These are phyloP conservation scores for Pluvianellus socialis DNA, from an alignment of 2,113 vertebrate genomes.

Conservation along the genomic window DNA sequence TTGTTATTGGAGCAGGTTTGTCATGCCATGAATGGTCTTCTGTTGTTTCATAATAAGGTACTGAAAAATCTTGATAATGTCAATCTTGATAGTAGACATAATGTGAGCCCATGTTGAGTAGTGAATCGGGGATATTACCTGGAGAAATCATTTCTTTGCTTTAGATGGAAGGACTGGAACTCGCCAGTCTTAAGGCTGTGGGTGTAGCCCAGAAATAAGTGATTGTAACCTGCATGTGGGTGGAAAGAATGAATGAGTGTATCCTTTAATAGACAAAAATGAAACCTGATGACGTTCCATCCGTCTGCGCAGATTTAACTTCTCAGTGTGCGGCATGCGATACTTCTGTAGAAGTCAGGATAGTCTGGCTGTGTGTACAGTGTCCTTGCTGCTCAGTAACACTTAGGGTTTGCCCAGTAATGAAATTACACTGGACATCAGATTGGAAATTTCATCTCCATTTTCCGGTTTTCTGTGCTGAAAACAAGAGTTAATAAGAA, in stretches of 20 bases:
- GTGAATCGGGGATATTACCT: not conserved
- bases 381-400: not conserved
- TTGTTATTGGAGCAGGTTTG: not conserved
- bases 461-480: not conserved
- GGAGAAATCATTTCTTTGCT: not conserved
- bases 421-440: not conserved
- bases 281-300: not conserved
- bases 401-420: not conserved
- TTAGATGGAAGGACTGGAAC: not conserved
- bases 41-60: not conserved
- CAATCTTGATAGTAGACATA: no score
- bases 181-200: not conserved
- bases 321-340: not conserved
- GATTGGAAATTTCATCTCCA: not conserved
- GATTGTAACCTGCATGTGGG: not conserved
- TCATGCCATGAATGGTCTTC: not conserved
- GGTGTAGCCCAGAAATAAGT: not conserved
- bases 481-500: not conserved
- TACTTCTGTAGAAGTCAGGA: not conserved
- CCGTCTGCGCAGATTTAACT: not conserved
- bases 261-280: not conserved
- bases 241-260: not conserved
- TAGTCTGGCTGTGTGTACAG: not conserved
- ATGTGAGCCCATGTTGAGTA: accelerated
- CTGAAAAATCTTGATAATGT: not conserved